Conservation (phyloP, 2,888 invertebrate species). For the Geophilus truncorum region DNA sequence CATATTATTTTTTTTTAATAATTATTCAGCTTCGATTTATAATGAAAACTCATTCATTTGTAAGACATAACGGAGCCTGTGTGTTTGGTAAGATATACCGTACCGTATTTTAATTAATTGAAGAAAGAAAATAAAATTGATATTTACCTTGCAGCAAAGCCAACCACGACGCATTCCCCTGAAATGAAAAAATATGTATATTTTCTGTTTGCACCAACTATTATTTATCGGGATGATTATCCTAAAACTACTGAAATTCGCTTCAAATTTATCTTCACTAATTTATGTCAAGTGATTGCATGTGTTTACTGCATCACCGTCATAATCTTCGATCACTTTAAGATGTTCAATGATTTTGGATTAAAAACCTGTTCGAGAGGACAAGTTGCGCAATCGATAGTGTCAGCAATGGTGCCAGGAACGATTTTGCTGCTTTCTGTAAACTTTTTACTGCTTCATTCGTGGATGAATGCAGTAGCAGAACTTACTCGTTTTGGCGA, state of each 20-base stretch:
- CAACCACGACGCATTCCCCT: background rate
- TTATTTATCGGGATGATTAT: background rate
- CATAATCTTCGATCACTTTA: conserved; percentile 67
- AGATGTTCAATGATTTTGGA: conserved; percentile 64
- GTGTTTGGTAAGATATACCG: background rate
- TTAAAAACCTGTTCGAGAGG: conserved; percentile 47
- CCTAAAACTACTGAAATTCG: conserved; percentile 52
- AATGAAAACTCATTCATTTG: background rate
- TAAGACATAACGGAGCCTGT: background rate
- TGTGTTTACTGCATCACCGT: conserved; percentile 75
- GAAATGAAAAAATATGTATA: background rate
- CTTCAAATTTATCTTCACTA: conserved; percentile 67
- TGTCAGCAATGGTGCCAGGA: conserved; percentile 69
- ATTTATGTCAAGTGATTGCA: conserved; percentile 70
- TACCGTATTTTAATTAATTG: background rate
- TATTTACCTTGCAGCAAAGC: background rate
- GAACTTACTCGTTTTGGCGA: conserved; percentile 84
- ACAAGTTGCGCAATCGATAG: conserved; percentile 55
- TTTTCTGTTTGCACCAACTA: background rate
- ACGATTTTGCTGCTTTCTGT: conserved; percentile 64
- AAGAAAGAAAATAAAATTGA: background rate
- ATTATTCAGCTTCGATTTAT: background rate
- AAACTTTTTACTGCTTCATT: conserved; percentile 83
- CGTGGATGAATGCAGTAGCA: conserved; percentile 86
- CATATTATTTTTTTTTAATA: too few relatives aligned